Conservation (phyloP, 2,113 vertebrate species). For the Nothocercus julius region DNA sequence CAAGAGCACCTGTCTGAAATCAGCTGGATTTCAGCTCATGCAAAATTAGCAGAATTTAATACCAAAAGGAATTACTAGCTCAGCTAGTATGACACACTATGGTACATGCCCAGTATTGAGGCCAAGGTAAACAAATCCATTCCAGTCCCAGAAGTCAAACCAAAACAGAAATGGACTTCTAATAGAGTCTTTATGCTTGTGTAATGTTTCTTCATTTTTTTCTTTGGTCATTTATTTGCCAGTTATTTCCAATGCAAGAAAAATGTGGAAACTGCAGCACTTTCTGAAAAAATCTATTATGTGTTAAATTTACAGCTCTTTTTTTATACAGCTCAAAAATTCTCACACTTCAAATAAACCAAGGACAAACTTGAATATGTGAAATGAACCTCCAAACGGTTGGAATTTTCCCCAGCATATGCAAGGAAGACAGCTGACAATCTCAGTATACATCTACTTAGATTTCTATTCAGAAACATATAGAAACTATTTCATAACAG, state of each 20-base stretch:
- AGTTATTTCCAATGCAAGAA: background rate
- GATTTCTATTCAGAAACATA: background rate
- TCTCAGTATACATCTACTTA: background rate
- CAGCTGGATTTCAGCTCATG: background rate
- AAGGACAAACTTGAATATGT: background rate
- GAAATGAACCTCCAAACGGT: constrained; percentile 20
- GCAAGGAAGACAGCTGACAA: constrained; percentile 48
- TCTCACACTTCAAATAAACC: constrained; percentile 19
- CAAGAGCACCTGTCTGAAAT: background rate
- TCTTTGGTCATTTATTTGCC: background rate
- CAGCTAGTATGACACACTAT: background rate
- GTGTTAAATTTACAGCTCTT: background rate
- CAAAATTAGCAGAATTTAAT: background rate
- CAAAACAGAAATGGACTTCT: accelerated
- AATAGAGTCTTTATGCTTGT: accelerated
- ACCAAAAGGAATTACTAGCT: background rate
- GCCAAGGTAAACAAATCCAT: background rate
- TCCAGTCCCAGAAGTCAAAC: background rate
- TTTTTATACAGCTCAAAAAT: background rate
- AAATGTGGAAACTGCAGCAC: background rate
- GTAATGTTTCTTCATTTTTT: background rate
- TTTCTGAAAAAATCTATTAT: background rate
- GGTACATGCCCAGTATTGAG: background rate
- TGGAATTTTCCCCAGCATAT: constrained; percentile 16
- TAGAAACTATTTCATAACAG: constrained; percentile 43